Evolutionary conservation across 2,888 invertebrate species (phyloP), one percentile per base, ranked within the genome.

Genomic region (Chromoteleia sp.): DNA sequence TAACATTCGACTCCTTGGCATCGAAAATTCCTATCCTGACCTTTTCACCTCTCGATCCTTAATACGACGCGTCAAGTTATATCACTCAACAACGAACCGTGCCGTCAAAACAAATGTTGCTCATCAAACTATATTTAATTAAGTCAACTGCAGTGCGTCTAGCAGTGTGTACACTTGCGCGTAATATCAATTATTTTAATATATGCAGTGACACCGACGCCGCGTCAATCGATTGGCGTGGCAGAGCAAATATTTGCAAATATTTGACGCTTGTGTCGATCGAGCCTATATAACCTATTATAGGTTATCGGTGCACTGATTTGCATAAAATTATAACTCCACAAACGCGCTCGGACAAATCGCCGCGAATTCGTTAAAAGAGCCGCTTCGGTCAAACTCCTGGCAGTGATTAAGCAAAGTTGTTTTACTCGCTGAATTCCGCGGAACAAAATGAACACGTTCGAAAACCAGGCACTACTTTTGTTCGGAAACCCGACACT

Each of bases 111-210:
- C 48, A 67, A 52, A 67, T 5, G 41, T 39, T 25, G 39, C 39
- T 12, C 25, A 36, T 58, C 43, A 43, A 59, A 25, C 54, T 17
- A 41, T 54, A 54, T 67, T 41, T 29, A 67, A 54, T 43, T 43
- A 39, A 48, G 48, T 48, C 4, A 48, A 41, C 59, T 19, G 43
- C 43, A 29, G 43, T 59, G 12, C 14, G 29, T 36, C 39, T 58
- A 36, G 41, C 65, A 15, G 33, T 41, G 15, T 52, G 33, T 54
- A 61, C 29, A 45, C 33, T 56, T 56, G 45, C 30, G 36, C 52
- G 41, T 36, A 56, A 56, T 65, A 54, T 74, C 63, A 73, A 61
- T 73, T 71, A 71, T 71, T 63, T 41, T 61, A 74, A 65, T 56
- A 56, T 65, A 54, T 45, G 74, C 74, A 25, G 45, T 25, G 67